phyloP scores from a whole-genome alignment of 2,113 vertebrate genomes.

The Epinephelus moara region DNA sequence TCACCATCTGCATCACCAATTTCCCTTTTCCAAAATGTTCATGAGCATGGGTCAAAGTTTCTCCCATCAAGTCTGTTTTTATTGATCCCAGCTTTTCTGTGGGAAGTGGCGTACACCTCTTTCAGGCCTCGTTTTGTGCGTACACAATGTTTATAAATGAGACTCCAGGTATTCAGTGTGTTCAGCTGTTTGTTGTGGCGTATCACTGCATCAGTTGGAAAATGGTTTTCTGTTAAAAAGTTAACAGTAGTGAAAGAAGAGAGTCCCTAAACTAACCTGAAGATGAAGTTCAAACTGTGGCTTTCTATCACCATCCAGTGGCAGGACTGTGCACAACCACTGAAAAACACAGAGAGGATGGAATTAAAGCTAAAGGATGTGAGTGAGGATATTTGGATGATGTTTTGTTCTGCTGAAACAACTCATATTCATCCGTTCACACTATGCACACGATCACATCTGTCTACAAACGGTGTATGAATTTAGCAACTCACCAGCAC shows the following conservation, averaged over 20 bases:
- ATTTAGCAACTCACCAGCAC: background rate
- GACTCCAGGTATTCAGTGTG: too few relatives aligned
- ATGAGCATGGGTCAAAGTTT: too few relatives aligned
- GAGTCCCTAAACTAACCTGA: background rate
- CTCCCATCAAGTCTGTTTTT: too few relatives aligned
- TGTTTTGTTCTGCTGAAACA: background rate
- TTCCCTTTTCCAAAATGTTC: too few relatives aligned
- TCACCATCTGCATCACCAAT: too few relatives aligned
- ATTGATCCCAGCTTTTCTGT: too few relatives aligned
- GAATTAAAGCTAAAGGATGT: background rate
- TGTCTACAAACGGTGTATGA: too few relatives aligned
- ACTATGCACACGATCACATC: background rate
- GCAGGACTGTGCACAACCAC: slow-evolving; percentile 17
- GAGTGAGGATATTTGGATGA: background rate
- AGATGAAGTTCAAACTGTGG: slow-evolving; percentile 4
- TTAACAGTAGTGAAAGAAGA: background rate
- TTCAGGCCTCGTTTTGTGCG: too few relatives aligned
- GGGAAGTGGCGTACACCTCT: too few relatives aligned
- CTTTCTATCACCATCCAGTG: slow-evolving; percentile 73
- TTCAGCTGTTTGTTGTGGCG: too few relatives aligned
- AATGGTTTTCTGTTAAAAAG: background rate
- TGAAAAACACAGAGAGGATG: background rate
- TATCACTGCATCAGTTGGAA: background rate
- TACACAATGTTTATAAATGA: too few relatives aligned
- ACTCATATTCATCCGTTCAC: background rate